Evolutionary conservation across 2,888 invertebrate species (phyloP), one percentile per base, ranked within the genome.

Genomic region (Microplitis deprimator): DNA sequence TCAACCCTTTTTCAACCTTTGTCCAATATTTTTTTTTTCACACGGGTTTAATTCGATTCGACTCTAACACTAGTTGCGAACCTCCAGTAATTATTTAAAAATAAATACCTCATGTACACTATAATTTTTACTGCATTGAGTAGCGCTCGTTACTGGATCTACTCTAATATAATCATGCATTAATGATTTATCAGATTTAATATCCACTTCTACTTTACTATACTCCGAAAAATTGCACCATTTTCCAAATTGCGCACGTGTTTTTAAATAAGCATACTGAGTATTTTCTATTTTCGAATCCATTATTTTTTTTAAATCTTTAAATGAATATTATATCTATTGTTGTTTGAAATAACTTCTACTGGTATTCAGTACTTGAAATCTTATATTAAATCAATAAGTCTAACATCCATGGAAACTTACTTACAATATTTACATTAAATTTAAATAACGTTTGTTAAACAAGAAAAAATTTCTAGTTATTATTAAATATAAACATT

Each of bases 101-200:
- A 29, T 29, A 29, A 29, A 29, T 82, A 89, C 90, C 83, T 92
- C 91, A 80, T 92, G 91, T 82, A 89, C 88, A 50, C 92, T 90
- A 84, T 90, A 91, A 50, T 89, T 87, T 79, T 90, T 87, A 60
- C 90, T 90, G 67, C 91, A 91, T 84, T 92, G 92, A 41, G 91
- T 90, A 73, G 88, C 88, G 71, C 90, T 90, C 75, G 92, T 85
- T 20, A 92, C 91, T 6, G 93, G 92, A 86, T 92, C 92, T 59
- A 91, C 87, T 50, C 92, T 89, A 7, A 90, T 87, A 81, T 91
- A 93, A 82, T 90, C 85, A 77, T 87, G 89, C 86, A 91, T 91
- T 60, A 91, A 84, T 5, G 83, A 82, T 73, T 85, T 85, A 79
- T 91, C 89, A 38, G 92, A 89, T 78, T 85, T 84, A 20, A 90